Evolutionary conservation across 1,140 invertebrate species (phyloP).

Genomic region (Drosophila santomea): DNA sequence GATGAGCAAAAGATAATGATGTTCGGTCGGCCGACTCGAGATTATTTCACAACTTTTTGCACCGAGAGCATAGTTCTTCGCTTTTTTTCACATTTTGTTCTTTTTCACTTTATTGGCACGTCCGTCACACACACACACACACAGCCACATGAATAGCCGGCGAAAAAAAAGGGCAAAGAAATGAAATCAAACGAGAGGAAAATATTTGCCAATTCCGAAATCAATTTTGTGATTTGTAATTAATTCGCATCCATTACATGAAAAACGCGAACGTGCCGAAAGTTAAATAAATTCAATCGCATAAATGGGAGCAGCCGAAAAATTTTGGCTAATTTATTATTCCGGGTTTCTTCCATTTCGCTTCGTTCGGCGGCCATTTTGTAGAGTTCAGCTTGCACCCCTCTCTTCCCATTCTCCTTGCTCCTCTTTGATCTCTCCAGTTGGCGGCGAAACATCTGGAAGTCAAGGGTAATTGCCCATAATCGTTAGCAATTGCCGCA

Average conservation of each 20-base stretch:
- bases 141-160: constrained; percentile 57
- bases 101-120: constrained; percentile 56
- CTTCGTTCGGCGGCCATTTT: constrained; percentile 20
- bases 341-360: constrained; percentile 24
- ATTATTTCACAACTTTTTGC: constrained; percentile 73
- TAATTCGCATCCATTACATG: constrained; percentile 26
- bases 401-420: background rate
- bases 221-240: constrained; percentile 38
- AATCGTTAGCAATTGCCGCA: constrained; percentile 4
- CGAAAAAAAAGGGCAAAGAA: constrained; percentile 7
- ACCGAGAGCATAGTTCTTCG: constrained; percentile 34
- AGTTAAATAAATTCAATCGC: constrained; percentile 12
- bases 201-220: constrained; percentile 33
- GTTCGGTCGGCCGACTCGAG: constrained; percentile 13
- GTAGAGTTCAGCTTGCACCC: constrained; percentile 10
- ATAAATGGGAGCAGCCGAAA: background rate
- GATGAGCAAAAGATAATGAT: constrained; percentile 24
- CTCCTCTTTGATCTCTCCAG: background rate
- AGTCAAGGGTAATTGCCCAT: constrained; percentile 3
- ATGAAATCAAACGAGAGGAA: constrained; percentile 18
- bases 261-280: constrained; percentile 29
- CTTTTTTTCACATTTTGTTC: constrained; percentile 13
- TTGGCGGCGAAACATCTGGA: constrained; percentile 1
- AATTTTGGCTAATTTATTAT: constrained; percentile 30
- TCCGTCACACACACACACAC: constrained; percentile 24